Evolutionary conservation across 2,113 vertebrate species (phyloP), one percentile per base, ranked within the genome.

Genomic region (Pseudopipra pipra): DNA sequence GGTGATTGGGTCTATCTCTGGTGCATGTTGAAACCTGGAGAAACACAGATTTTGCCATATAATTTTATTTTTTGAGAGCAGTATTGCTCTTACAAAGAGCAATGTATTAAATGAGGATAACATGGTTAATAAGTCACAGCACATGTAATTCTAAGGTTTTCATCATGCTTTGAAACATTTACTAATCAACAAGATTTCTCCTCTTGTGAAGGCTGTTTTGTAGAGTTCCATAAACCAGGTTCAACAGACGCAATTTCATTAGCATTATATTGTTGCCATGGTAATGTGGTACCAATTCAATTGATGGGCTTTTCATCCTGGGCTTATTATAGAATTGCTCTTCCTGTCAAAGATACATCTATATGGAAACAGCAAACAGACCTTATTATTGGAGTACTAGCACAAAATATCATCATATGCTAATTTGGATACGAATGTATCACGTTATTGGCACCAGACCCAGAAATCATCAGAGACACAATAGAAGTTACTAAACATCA

Each of bases 201-300:
- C 16, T 91, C 91, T 85, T 89, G 88, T 74, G 80, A 90, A 91
- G 79, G 87, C 76, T 24, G 12, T 97, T 96, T 94, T 94, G 85
- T 83, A 72, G 93, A 86, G 85, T 92, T 96, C 73, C 89, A 83
- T 96, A 97, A 94, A 96, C 89, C 93, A 95, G 87, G 95, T 95
- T 96, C 95, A 92, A 93, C 93, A 96, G 90, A 89, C 94, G 95
- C 95, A 96, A 94, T 97, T 96, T 97, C 97, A 97, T 96, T 97
- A 96, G 71, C 93, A 96, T 95, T 96, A 80, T 79, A 85, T 96
- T 93, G 96, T 97, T 97, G 96, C 96, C 93, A 97, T 97, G 95
- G 97, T 85, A 93, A 97, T 95, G 82, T 80, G 85, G 76, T 94
- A 91, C 85, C 86, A 91, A 96, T 95, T 93, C 90, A 97, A 70